Percentiles rank a stretch among this genome's conserved stretches.
phyloP scores from a whole-genome alignment of 2,888 invertebrate genomes.

The Diarsia mendica region DNA sequence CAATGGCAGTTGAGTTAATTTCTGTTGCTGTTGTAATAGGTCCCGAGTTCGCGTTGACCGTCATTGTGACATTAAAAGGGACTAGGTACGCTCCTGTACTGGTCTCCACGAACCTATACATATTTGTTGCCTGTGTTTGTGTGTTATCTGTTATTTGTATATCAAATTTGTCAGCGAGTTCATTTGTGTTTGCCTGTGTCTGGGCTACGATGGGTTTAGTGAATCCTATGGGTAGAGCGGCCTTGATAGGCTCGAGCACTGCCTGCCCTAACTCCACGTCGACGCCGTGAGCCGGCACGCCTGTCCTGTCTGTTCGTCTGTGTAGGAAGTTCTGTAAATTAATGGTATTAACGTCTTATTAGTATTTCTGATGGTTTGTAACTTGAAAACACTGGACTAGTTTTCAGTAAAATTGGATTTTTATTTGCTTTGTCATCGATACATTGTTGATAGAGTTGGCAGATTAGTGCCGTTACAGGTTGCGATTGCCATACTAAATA shows the following conservation, averaged over 20 bases:
- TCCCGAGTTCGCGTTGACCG: slow-evolving; percentile 60
- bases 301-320: slow-evolving; percentile 58
- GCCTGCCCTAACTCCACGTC: slow-evolving; percentile 68
- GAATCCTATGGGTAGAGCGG: slow-evolving; percentile 77
- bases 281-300: slow-evolving; percentile 71
- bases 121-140: slow-evolving; percentile 60
- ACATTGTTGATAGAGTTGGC: not conserved
- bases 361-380: not conserved
- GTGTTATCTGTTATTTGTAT: slow-evolving; percentile 36
- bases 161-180: slow-evolving; percentile 56
- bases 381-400: too few species aligned
- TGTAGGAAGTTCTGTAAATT: slow-evolving; percentile 64
- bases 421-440: not conserved
- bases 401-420: too few species aligned
- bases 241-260: slow-evolving; percentile 63
- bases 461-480: too few species aligned
- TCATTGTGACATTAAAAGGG: slow-evolving; percentile 69
- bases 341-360: not conserved
- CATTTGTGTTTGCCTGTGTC: not conserved
- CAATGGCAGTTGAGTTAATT: not conserved
- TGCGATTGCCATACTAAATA: too few species aligned
- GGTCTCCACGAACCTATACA: slow-evolving; percentile 75
- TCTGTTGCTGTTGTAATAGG: slow-evolving; percentile 66
- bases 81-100: slow-evolving; percentile 72
- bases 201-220: slow-evolving; percentile 66